phyloP scores from a whole-genome alignment of 2,797 vertebrate species.

The Dallia pectoralis region DNA sequence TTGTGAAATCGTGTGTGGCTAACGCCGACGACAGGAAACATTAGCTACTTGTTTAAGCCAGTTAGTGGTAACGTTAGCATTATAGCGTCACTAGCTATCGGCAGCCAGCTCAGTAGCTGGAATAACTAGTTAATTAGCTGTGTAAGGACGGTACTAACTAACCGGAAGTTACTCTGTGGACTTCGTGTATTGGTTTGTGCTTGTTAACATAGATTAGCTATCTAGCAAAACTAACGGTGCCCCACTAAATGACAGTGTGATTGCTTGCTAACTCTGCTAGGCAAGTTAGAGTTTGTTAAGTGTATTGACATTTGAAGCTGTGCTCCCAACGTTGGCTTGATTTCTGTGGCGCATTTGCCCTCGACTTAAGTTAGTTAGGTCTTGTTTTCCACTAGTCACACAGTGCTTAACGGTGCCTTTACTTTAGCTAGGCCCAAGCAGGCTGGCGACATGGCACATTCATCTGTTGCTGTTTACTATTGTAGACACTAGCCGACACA shows the following conservation, averaged over 20 bases:
- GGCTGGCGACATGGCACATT: neutral
- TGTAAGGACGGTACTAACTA: neutral
- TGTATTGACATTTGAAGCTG: too few species aligned
- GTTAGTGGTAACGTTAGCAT: neutral
- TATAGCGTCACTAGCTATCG: neutral
- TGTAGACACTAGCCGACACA: neutral
- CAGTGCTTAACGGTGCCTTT: neutral
- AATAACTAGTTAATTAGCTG: too few species aligned
- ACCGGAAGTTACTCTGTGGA: neutral
- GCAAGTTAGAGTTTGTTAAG: too few species aligned
- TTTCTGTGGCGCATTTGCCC: too few species aligned
- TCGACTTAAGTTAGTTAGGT: too few species aligned
- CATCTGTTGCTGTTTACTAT: neutral
- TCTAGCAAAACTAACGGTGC: neutral
- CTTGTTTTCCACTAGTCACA: too few species aligned
- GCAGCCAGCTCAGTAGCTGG: neutral
- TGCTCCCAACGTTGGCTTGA: too few species aligned
- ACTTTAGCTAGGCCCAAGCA: neutral
- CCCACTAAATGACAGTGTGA: neutral
- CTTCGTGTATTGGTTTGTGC: neutral
- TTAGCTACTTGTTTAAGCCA: neutral
- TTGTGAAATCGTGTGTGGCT: neutral
- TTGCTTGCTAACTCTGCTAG: too few species aligned
- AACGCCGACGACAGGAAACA: constrained; percentile 19
- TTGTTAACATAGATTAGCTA: neutral